Evolutionary conservation across 35 echinoderm and acorn worm species (phyloP), one percentile per base, ranked within the genome.

Genomic region (Apostichopus californicus): DNA sequence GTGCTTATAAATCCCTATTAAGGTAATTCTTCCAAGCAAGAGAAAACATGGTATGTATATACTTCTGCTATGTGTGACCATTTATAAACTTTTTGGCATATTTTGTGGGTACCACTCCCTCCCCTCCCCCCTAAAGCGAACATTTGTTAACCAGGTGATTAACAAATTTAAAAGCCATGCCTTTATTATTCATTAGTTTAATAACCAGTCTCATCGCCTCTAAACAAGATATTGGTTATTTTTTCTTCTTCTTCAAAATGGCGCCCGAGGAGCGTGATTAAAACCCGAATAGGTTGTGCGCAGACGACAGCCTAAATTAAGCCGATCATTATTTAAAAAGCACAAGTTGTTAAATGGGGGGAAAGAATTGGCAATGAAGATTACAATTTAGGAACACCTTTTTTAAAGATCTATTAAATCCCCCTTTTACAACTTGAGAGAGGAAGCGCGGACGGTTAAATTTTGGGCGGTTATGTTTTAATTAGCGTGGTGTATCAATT

Each of bases 401-500:
- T 68, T 66, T 68, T 14, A 9, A 68, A 68, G 11, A 68, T 11
- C 64, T 68, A 68, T 68, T 68, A 68, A 68, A 68, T 14, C 9
- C 13, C 64, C 64, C 18, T 18, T 75, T 20, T 75, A 75, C 71
- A 75, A 14, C 14, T 18, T 6, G 71, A 75, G 71, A 75, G 14
- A 46, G 71, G 71, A 75, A n/a, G 71, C n/a, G 71, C 6, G 17
- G 6, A 75, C 2, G 14, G n/a, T 75, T 18, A 18, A 18, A 61
- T 61, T 61, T 8, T 61, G 34, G 20, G 20, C 6, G 71, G 17
- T 75, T 18, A 75, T 75, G 71, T 75, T 75, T 75, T 75, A 85
- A 85, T 85, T 59, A 85, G 81, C 23, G 54, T 20, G 57, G 81
- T 46, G 34, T 85, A 85, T 85, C 81, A 85, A 85, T 85, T 85